Evolutionary conservation across 2,888 invertebrate genomes (phyloP), one percentile per base, ranked within the genome.

Genomic region (Drosophila demipolita): DNA sequence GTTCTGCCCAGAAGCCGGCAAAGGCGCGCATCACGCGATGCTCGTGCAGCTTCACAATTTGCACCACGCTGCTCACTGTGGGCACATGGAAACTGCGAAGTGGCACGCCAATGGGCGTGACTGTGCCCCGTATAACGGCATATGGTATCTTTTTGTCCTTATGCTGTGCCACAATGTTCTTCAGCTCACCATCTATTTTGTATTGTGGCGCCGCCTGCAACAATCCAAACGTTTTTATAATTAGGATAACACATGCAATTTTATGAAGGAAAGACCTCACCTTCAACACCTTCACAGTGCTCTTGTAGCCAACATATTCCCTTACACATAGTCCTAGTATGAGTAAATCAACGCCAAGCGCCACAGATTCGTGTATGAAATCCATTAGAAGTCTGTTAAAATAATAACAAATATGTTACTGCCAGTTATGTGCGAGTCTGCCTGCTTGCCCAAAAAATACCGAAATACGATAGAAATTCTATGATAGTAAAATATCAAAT

Each of bases 1-100:
- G 96, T 85, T 97, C 97, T 0, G 96, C 95, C 97, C 97, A 97
- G 93, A 97, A 97, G 6, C 97, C 97, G n/a, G 96, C 96, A 7
- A 96, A 95, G 38, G 96, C 96, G 83, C 97, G 94, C n/a, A 97
- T 96, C 75, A 97, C 95, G 7, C 96, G 95, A 94, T 97, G 97
- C 93, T 97, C 97, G 89, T 96, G 92, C 8, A 97, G 95, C 86
- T 96, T 96, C 60, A 97, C 94, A 80, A 96, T 95, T 91, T 97
- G 97, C 50, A 97, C 94, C 9, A 97, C 97, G 49, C 97, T 97
- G 29, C 95, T 95, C 4, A 97, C 95, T 62, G 95, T 94, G 63
- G 95, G 95, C 89, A 96, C 96, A 92, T 96, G 95, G 81, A 95
- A 95, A 92, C 97, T 97, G 63, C 94, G 94, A 73, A 97, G 95